Base-by-base conservation (phyloP, 1,140 invertebrate genomes). In the Cylas formicarius region DNA sequence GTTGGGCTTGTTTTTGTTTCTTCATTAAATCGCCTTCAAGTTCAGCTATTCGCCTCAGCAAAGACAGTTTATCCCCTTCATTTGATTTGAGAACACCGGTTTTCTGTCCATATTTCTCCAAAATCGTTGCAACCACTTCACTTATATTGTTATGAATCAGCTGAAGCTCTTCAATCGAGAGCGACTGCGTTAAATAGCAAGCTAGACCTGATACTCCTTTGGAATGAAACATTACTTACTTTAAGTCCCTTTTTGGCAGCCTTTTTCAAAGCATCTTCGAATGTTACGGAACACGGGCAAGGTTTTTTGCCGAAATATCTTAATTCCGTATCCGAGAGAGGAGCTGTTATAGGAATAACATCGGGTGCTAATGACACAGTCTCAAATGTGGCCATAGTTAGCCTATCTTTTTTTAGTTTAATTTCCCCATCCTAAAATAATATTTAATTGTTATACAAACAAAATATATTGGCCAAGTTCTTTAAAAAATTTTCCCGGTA, bases 1-100 rank as follows among this genome's bases (percentile, higher is more conserved):
- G 38, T 34, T 58, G 47, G 4, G 58, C 41, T 16, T 54, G 44
- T 18, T 47, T 52, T 17, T 60, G 58, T 29, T 56, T 58, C 11
- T 45, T 50, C 36, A 44, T 14, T 11, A 60, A 19, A 29, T 56
- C 47, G 7, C 44, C 47, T 40, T 60, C 53, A 7, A 56, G 27
- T 17, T 40, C 42, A 13, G 42, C 48, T 9, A 56, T 52, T 36
- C 43, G 37, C 11, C 45, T 52, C 38, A 58, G 28, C 9, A 57
- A 28, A 9, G 43, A 42, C 24, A 51, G 29, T 32, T 43, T 49
- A 23, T 59, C 54, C n/a, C 46, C 18, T 42, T 50, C 36, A 31
- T 19, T 32, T 2, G 52, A 34, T 28, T 19, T 20, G 6, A 45
- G 24, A 4, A 56, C 38, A 13, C 48, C 45, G 13, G 23, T 26